These are phyloP conservation scores for Indicator indicator DNA, from an alignment of 2,113 vertebrate genomes.

Conservation along the genomic window DNA sequence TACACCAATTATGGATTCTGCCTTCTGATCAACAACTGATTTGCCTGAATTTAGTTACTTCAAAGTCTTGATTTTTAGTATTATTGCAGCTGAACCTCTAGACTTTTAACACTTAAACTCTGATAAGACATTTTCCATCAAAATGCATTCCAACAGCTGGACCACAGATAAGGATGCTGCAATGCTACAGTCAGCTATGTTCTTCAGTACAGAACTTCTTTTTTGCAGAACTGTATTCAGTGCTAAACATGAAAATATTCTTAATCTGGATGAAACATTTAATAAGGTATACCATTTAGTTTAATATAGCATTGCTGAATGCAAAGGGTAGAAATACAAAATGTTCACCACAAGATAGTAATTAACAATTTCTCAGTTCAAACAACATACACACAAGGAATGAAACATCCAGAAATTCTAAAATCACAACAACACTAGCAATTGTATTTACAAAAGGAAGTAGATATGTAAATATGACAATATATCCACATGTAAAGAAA, in stretches of 20 bases:
- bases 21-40: not conserved
- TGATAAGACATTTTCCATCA: not conserved
- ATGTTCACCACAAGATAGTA: not conserved
- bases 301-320: not conserved
- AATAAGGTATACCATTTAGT: not conserved
- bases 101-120: not conserved
- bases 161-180: not conserved
- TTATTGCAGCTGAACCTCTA: not conserved
- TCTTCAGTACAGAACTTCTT: not conserved
- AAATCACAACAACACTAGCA: not conserved
- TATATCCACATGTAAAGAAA: not conserved
- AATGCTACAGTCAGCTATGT: not conserved
- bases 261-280: not conserved
- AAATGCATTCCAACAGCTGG: not conserved
- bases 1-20: not conserved
- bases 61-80: not conserved
- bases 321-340: not conserved
- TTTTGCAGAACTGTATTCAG: not conserved
- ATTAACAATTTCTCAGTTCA: not conserved
- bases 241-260: not conserved
- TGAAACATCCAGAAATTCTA: not conserved
- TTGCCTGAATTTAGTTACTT: not conserved
- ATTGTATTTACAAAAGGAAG: not conserved
- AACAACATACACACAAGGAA: not conserved
- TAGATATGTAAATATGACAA: not conserved